phyloP scores from a whole-genome alignment of 2,113 vertebrate species.

The Barnardius zonarius region DNA sequence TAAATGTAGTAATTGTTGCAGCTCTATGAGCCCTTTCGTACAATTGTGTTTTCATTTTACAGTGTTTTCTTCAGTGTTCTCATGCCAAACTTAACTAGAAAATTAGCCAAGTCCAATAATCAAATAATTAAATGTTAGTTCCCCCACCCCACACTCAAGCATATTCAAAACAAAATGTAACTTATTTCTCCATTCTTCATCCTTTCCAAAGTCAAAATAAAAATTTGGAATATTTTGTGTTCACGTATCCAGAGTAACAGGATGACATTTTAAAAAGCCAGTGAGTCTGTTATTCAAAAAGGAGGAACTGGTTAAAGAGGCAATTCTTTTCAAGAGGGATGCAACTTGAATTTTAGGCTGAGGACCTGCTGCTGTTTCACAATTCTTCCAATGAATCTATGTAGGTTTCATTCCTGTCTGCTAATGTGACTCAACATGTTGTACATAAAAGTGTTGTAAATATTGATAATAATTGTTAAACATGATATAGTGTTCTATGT shows the following conservation, averaged over 20 bases:
- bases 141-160: not conserved
- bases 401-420: not conserved
- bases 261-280: not conserved
- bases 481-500: not conserved
- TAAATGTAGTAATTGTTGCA: not conserved
- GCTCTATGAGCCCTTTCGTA: not conserved
- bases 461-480: conserved; percentile 17
- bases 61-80: not conserved
- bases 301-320: not conserved
- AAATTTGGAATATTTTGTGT: not conserved
- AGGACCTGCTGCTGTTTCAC: not conserved
- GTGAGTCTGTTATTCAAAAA: not conserved
- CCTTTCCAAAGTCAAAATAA: not conserved
- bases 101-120: not conserved
- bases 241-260: not conserved
- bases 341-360: not conserved
- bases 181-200: not conserved
- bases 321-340: not conserved
- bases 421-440: not conserved
- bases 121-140: not conserved
- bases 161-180: not conserved
- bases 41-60: not conserved
- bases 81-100: not conserved
- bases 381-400: not conserved
- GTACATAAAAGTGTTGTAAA: not conserved